Conservation (phyloP, 2,797 vertebrate species). For the Hydrocynus forskahlii region DNA sequence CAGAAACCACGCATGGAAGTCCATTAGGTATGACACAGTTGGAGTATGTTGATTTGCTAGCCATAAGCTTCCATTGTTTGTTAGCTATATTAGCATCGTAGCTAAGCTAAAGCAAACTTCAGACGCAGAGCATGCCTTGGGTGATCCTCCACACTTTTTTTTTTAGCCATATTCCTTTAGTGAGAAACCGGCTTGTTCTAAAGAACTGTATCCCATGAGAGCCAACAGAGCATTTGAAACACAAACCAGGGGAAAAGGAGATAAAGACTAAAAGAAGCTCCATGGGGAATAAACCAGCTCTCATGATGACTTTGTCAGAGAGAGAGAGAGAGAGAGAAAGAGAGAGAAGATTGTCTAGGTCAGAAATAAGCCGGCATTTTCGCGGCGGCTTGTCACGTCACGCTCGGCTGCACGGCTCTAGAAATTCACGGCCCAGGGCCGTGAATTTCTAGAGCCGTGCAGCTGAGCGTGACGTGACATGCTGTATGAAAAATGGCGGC, state of each 20-base stretch:
- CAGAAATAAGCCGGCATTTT: slow-evolving; percentile 50
- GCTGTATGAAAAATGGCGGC: slow-evolving; percentile 29
- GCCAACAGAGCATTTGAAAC: neutral
- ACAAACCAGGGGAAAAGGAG: neutral
- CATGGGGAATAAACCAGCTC: neutral
- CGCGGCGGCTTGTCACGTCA: slow-evolving; percentile 46
- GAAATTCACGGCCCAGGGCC: slow-evolving; percentile 27
- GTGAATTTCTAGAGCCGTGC: neutral
- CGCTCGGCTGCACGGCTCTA: slow-evolving; percentile 39
- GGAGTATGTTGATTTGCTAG: too few relatives aligned
- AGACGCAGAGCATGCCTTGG: too few relatives aligned
- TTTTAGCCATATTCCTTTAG: too few relatives aligned
- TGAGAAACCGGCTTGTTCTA: too few relatives aligned
- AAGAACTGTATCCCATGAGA: too few relatives aligned
- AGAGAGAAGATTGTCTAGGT: slow-evolving; percentile 22
- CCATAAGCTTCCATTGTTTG: too few relatives aligned
- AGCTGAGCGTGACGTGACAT: neutral
- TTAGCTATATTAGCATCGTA: too few relatives aligned
- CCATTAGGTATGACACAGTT: too few relatives aligned
- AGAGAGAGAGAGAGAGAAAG: neutral
- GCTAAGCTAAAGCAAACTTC: too few relatives aligned
- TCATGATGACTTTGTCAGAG: slow-evolving; percentile 28
- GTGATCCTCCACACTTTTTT: too few relatives aligned
- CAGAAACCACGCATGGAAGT: too few relatives aligned
- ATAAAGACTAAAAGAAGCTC: neutral